Evolutionary conservation across 2,113 vertebrate species (phyloP), one percentile per base, ranked within the genome.

Genomic region (Psilopsiagon aurifrons): DNA sequence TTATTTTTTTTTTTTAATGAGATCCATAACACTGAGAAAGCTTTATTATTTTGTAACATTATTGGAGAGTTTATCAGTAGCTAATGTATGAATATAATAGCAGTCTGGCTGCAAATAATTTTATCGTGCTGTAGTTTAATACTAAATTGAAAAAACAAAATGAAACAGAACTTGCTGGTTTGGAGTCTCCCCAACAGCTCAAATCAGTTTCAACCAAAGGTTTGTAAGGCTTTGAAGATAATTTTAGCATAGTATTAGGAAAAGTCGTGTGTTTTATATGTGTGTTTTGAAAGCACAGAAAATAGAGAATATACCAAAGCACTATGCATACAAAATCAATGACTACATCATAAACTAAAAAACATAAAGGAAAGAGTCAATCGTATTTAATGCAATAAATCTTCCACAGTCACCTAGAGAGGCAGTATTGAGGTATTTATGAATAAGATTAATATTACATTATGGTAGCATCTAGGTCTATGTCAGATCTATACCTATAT

Each of bases 171-270:
- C 2, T 62, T 79, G 10, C 2, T 55, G 13, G 28, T 77, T 52
- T 3, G 1, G n/a, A 49, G 4, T 23, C 24, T 29, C 4, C 0
- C 41, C 62, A 76, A 31, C 10, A 69, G 25, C 3, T 47, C 14
- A 75, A 33, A 66, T 62, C 7, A 13, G 7, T 22, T 79, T 92
- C 29, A 85, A 33, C 1, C 9, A 13, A 76, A 84, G 17, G 11
- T 59, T 35, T 79, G 4, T 70, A 63, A 77, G 83, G 7, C 5
- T 86, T 75, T 81, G 28, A 92, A 68, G 17, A 63, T 10, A 84
- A 55, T 1, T n/a, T 88, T 29, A 37, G 10, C 41, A 20, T 8
- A 31, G 11, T 1, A 83, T 80, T 52, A 17, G 17, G 28, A 29
- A 22, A 83, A 41, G 20, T 14, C 94, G 6, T 74, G 7, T 60